A percentile compares a stretch with the other conserved stretches of the same genome.
Conservation (phyloP, 1,140 invertebrate genomes). For the Hypsibius dujardini region DNA sequence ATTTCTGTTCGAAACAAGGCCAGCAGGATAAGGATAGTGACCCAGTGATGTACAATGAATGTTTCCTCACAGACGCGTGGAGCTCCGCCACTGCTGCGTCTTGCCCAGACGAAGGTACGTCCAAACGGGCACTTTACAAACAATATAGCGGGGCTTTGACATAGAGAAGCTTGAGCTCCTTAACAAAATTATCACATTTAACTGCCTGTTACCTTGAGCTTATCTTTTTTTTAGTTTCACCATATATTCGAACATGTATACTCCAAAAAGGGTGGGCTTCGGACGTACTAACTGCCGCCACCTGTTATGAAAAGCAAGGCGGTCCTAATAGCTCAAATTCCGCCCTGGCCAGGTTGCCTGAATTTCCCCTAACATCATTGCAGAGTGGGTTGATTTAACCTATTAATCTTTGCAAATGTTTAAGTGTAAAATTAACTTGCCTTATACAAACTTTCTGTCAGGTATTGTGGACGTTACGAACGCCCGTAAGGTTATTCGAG, state of each 20-base stretch:
- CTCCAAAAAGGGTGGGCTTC: not conserved
- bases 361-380: not conserved
- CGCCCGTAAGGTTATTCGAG: not conserved
- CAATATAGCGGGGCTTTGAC: not conserved
- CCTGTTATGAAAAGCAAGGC: not conserved
- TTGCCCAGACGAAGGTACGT: not conserved
- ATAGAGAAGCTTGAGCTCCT: not conserved
- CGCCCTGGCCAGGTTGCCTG: not conserved
- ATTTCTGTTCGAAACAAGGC: not conserved
- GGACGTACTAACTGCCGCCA: not conserved
- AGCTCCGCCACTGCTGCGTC: not conserved
- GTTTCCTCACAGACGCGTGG: not conserved
- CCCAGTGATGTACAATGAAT: conserved; percentile 4
- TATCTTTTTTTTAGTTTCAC: not conserved
- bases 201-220: too few species aligned
- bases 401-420: not conserved
- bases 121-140: too few species aligned
- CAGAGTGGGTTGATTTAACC: not conserved
- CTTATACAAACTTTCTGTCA: too few species aligned
- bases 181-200: too few species aligned
- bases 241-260: not conserved
- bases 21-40: not conserved
- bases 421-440: not conserved
- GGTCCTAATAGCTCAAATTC: too few species aligned
- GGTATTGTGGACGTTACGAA: not conserved